Conservation (phyloP, 2,113 vertebrate species). For the Cyprinodon tularosa region DNA sequence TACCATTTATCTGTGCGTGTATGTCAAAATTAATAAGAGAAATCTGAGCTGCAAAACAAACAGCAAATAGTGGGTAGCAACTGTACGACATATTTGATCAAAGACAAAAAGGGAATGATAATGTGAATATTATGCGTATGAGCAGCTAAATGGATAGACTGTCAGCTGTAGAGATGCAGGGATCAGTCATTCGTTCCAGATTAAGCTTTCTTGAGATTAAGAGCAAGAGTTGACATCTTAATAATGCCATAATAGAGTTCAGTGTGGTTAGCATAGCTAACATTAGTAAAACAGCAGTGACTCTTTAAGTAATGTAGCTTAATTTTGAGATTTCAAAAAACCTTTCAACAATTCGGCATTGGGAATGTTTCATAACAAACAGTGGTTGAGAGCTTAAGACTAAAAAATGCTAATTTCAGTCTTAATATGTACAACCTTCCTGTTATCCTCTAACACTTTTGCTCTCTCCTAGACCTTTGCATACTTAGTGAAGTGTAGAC, state of each 20-base stretch:
- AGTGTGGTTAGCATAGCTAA: not conserved
- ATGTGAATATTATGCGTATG: no score
- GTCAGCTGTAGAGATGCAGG: no score
- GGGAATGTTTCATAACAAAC: not conserved
- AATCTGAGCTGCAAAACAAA: conserved; percentile 55
- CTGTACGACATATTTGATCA: conserved; percentile 30
- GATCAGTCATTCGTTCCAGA: no score
- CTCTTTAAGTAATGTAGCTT: not conserved
- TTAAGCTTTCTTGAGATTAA: no score
- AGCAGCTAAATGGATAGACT: not conserved
- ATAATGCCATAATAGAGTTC: not conserved
- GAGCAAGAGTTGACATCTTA: not conserved
- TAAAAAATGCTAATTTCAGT: no score
- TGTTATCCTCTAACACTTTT: no score
- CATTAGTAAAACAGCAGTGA: not conserved
- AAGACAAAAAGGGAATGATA: not conserved
- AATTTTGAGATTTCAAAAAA: not conserved
- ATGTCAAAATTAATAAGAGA: conserved; percentile 75
- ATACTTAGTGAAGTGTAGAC: not conserved
- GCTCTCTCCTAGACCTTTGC: not conserved
- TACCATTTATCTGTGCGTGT: conserved; percentile 73
- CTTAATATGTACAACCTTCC: no score
- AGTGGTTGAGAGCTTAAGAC: not conserved
- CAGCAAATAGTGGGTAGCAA: conserved; percentile 16
- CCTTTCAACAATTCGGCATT: not conserved